phyloP scores from a whole-genome alignment of 1,140 invertebrate species.

The Drosophila kikkawai region DNA sequence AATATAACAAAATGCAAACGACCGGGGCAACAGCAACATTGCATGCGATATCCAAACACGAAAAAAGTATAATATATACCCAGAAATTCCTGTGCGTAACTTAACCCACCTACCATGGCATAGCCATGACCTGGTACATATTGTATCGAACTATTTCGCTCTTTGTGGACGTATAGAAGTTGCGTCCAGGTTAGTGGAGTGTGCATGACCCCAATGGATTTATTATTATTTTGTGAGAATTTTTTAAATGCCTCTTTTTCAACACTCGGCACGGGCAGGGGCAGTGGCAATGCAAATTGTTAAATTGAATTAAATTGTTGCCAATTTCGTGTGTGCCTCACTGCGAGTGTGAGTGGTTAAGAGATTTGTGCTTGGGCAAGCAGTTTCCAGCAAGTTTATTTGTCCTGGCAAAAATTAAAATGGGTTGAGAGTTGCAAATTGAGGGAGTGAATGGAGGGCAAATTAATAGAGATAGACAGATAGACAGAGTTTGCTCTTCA shows the following conservation, averaged over 20 bases:
- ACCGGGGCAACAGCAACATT: slow-evolving; percentile 27
- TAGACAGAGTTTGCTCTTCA: not conserved
- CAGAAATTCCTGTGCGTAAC: slow-evolving; percentile 55
- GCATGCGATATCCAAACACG: slow-evolving; percentile 14
- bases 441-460: too few relatives aligned
- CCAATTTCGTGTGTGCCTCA: slow-evolving; percentile 50
- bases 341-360: slow-evolving; percentile 6
- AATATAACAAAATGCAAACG: slow-evolving; percentile 65
- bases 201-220: slow-evolving; percentile 59
- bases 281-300: slow-evolving; percentile 48
- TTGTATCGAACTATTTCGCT: slow-evolving; percentile 28
- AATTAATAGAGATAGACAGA: too few relatives aligned
- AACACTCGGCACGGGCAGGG: slow-evolving; percentile 4
- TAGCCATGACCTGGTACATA: slow-evolving; percentile 27
- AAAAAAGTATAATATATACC: not conserved
- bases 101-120: slow-evolving; percentile 31
- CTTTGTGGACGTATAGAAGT: slow-evolving; percentile 17
- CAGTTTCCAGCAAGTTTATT: slow-evolving; percentile 24
- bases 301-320: slow-evolving; percentile 78
- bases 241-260: slow-evolving; percentile 62
- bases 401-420: slow-evolving; percentile 8
- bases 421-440: not conserved
- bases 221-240: slow-evolving; percentile 75
- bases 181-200: slow-evolving; percentile 45
- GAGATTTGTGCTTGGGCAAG: slow-evolving; percentile 37